These are phyloP conservation scores for Forbesichthys papilliferus DNA, from an alignment of 2,113 vertebrate genomes.

Conservation along the genomic window DNA sequence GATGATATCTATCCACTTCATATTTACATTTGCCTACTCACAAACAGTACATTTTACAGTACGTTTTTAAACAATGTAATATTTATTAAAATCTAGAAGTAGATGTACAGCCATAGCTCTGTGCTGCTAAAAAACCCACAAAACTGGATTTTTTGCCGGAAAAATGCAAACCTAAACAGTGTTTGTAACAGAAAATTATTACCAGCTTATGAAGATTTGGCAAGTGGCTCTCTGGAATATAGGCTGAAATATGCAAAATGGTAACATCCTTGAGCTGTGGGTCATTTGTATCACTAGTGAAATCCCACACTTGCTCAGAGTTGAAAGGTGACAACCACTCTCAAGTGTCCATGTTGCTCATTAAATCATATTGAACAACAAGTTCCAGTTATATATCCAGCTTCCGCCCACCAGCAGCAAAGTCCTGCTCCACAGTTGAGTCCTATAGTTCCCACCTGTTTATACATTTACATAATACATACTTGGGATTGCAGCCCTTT, in stretches of 20 bases:
- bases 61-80: too few relatives aligned
- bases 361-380: constrained; percentile 57
- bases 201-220: too few relatives aligned
- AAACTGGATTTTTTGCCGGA: too few relatives aligned
- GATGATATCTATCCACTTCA: too few relatives aligned
- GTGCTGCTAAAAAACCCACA: too few relatives aligned
- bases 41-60: too few relatives aligned
- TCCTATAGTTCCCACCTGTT: constrained; percentile 38
- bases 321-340: constrained; percentile 38
- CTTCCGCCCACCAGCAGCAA: constrained; percentile 65
- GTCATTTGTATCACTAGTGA: constrained; percentile 22
- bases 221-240: not conserved
- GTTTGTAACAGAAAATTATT: too few relatives aligned
- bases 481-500: constrained; percentile 23
- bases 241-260: not conserved
- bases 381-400: constrained; percentile 56
- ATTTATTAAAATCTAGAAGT: too few relatives aligned
- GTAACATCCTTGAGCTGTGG: not conserved
- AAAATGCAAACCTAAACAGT: too few relatives aligned
- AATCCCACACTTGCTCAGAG: constrained; percentile 16
- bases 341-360: constrained; percentile 49
- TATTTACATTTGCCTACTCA: too few relatives aligned
- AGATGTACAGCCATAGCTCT: too few relatives aligned
- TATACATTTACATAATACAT: constrained; percentile 61
- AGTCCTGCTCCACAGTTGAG: constrained; percentile 22